phyloP scores from a whole-genome alignment of 2,113 vertebrate genomes.

The Leiothrix lutea region DNA sequence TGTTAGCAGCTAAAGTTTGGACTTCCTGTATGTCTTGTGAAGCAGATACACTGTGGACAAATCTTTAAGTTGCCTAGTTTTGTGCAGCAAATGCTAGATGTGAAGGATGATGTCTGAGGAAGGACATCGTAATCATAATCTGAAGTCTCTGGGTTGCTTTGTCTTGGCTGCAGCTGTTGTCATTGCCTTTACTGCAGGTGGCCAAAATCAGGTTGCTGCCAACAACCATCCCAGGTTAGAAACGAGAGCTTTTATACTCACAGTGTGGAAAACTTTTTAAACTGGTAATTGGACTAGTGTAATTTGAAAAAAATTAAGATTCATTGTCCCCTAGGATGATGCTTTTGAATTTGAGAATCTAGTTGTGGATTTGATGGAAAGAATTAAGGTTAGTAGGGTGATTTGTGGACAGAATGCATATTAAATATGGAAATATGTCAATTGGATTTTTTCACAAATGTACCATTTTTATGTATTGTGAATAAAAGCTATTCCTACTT shows the following conservation, averaged over 20 bases:
- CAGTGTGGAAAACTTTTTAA: background rate
- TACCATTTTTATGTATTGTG: background rate
- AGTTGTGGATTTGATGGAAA: background rate
- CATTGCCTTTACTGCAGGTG: background rate
- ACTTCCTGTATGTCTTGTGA: background rate
- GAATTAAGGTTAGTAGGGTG: background rate
- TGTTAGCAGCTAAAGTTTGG: background rate
- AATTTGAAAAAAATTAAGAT: background rate
- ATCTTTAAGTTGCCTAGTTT: background rate
- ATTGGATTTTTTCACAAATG: background rate
- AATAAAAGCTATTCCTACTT: background rate
- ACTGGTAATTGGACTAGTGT: background rate
- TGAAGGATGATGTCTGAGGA: background rate
- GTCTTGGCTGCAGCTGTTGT: background rate
- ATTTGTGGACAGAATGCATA: background rate
- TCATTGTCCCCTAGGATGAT: background rate
- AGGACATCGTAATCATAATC: background rate
- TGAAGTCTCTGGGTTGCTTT: background rate
- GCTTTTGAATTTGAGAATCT: background rate
- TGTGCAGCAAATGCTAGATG: background rate
- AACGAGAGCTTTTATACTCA: background rate
- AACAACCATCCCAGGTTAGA: background rate
- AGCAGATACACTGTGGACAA: background rate
- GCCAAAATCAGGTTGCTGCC: background rate
- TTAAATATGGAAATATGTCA: background rate